Conservation (phyloP, 2,888 invertebrate species). For the Adelphocoris suturalis region DNA sequence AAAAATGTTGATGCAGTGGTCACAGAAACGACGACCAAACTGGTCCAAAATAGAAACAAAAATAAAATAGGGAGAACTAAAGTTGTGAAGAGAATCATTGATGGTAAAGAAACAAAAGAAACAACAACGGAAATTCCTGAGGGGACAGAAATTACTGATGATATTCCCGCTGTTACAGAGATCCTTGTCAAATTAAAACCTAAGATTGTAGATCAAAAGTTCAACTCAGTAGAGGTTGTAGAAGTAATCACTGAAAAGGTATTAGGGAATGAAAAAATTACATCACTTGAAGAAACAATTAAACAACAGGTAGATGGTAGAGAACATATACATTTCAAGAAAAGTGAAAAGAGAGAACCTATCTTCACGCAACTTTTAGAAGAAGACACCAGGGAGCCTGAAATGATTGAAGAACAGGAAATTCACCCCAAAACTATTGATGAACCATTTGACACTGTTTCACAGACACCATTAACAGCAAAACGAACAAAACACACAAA, state of each 20-base stretch:
- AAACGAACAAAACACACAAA: constrained; percentile 19
- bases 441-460: constrained; percentile 14
- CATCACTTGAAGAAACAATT: constrained; percentile 72
- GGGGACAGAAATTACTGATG: constrained; percentile 53
- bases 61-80: constrained; percentile 79
- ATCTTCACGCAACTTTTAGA: background rate
- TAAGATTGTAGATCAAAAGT: constrained; percentile 76
- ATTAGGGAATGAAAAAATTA: constrained; percentile 73
- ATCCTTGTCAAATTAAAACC: constrained; percentile 77
- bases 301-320: background rate
- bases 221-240: constrained; percentile 33
- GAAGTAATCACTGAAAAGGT: background rate
- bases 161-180: constrained; percentile 71
- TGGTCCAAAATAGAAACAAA: constrained; percentile 78
- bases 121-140: constrained; percentile 76
- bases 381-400: background rate
- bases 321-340: background rate
- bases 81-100: constrained; percentile 76
- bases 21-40: constrained; percentile 75
- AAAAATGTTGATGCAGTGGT: constrained; percentile 74
- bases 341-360: background rate
- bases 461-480: background rate
- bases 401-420: background rate
- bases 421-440: background rate
- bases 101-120: constrained; percentile 74